Conservation (phyloP, 2,797 vertebrate genomes). For the Myotis pilosus region DNA sequence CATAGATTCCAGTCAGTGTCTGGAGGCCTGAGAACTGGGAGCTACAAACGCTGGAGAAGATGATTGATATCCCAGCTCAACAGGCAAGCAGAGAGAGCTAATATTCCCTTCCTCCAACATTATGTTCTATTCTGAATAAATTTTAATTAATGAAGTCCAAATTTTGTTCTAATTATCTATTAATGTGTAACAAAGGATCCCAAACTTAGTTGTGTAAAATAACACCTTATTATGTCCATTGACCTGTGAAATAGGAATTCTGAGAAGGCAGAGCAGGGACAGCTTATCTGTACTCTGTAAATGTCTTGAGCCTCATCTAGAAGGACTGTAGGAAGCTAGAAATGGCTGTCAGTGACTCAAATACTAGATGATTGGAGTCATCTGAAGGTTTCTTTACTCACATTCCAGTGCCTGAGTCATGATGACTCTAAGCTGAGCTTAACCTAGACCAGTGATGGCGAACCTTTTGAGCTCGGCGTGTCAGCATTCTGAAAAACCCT, state of each 20-base stretch:
- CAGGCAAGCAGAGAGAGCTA: not conserved
- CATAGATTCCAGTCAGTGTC: not conserved
- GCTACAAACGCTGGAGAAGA: not conserved
- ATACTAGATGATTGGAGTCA: not conserved
- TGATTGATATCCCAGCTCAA: not conserved
- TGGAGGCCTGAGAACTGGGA: not conserved
- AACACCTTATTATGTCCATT: not conserved
- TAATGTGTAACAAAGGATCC: not conserved
- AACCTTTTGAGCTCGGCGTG: too few relatives aligned
- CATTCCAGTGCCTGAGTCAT: not conserved
- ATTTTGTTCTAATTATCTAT: not conserved
- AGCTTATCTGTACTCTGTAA: not conserved
- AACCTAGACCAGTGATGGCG: not conserved
- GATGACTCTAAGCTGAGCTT: not conserved
- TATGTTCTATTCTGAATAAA: not conserved
- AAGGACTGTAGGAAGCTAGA: not conserved
- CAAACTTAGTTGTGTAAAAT: not conserved
- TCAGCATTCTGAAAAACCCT: too few relatives aligned
- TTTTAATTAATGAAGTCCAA: not conserved
- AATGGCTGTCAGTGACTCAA: not conserved
- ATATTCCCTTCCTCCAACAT: not conserved
- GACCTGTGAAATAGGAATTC: not conserved
- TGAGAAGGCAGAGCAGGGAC: not conserved
- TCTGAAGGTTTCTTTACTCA: slow-evolving; percentile 4
- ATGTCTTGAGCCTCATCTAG: not conserved